A percentile compares a stretch with the other conserved stretches of the same genome.
Conservation (phyloP, 2,797 vertebrate species). For the Chiropotes sagulatus region DNA sequence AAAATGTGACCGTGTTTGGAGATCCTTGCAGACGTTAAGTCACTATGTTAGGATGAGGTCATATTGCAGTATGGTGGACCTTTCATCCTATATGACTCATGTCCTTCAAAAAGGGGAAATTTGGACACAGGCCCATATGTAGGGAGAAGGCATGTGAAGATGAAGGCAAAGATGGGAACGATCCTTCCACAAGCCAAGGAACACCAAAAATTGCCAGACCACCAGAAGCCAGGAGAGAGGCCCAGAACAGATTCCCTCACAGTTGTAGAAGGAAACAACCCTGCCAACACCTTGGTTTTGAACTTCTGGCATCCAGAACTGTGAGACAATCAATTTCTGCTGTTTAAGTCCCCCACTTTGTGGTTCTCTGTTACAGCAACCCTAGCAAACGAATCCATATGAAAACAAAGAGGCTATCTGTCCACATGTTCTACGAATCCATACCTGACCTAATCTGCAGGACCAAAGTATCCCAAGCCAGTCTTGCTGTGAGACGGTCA, state of each 20-base stretch:
- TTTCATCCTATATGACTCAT: background rate
- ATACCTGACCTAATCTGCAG: background rate
- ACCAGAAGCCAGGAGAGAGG: background rate
- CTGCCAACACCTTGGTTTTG: background rate
- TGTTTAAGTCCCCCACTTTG: background rate
- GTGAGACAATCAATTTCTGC: background rate
- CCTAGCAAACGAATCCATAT: background rate
- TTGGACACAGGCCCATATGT: no score
- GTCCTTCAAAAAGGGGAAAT: background rate
- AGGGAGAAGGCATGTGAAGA: background rate
- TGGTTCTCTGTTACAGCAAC: background rate
- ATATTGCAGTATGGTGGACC: background rate
- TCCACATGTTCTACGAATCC: fast-evolving
- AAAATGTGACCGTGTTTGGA: background rate
- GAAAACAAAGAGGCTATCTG: background rate
- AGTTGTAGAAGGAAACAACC: background rate
- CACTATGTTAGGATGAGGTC: background rate
- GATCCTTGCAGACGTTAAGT: background rate
- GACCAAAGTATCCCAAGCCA: background rate
- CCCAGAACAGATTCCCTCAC: fast-evolving
- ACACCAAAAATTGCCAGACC: background rate
- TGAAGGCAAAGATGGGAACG: background rate
- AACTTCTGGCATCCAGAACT: background rate
- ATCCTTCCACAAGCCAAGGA: background rate
- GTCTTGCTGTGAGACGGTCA: background rate